phyloP scores from a whole-genome alignment of 2,888 invertebrate species.

The Xanthorhoe designata region DNA sequence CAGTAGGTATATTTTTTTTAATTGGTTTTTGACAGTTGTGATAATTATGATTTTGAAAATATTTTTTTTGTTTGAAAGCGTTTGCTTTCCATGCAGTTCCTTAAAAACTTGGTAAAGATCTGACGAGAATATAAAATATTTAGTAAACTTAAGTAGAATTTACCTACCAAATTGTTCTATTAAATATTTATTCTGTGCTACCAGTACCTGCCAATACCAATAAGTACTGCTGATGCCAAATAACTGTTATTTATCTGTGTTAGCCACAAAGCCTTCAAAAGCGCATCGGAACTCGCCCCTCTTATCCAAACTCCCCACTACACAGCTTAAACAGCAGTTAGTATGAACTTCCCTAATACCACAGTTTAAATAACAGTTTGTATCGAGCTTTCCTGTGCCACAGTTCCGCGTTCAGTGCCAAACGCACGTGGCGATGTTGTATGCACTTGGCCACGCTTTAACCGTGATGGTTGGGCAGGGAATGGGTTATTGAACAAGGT shows the following conservation, averaged over 20 bases:
- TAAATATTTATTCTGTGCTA: no score
- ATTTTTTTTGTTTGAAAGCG: neutral
- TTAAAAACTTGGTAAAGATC: no score
- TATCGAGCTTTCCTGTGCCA: neutral
- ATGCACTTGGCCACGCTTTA: no score
- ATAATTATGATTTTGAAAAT: no score
- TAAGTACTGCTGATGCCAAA: neutral
- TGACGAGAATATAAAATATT: no score
- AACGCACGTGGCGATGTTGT: no score
- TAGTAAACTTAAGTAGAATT: neutral
- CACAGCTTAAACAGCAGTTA: neutral
- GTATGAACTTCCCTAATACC: neutral
- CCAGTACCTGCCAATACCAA: neutral
- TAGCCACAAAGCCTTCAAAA: conserved; percentile 18
- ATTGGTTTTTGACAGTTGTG: no score
- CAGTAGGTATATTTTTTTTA: no score
- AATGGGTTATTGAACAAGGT: neutral
- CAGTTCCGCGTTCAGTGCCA: neutral
- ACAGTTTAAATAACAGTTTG: neutral
- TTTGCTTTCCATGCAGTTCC: no score
- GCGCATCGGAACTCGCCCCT: conserved; percentile 18
- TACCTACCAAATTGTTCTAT: no score
- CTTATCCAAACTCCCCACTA: neutral
- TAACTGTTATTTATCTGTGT: conserved; percentile 9
- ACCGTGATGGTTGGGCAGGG: no score